Evolutionary conservation across 2,888 invertebrate genomes (phyloP), one percentile per base, ranked within the genome.

Genomic region (Exocentrus adspersus): DNA sequence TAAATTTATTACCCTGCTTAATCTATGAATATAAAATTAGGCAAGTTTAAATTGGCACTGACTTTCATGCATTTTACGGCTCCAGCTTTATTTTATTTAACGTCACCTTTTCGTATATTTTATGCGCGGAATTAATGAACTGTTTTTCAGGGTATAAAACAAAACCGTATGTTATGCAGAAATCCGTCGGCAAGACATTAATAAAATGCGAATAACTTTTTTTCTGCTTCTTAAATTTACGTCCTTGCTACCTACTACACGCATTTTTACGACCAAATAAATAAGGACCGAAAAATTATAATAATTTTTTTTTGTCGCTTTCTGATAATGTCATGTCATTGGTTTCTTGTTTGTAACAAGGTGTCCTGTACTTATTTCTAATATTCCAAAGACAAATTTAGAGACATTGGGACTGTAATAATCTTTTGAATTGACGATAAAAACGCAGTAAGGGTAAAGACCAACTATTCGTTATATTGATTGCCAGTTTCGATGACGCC

Each of bases 101-200:
- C 16, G 17, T 43, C 43, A 24, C 43, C 10, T 30, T 37, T 42
- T 54, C n/a, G n/a, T 24, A 54, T 53, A 30, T 41, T 53, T 53
- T 53, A 53, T 42, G 53, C 17, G 17, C 28, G 24, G 43, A 41
- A 54, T 54, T 54, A 54, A 54, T 45, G 43, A 54, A 54, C 54
- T 30, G 54, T 43, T 54, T 54, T 43, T n/a, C 43, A 54, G 24
- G 19, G 43, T 43, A 16, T 28, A 43, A 42, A 42, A 54, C 43
- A 54, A 43, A 43, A 43, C 20, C 21, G 28, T 54, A 43, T 43
- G 14, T 21, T n/a, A 4, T 43, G 10, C 6, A 21, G n/a, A 28
- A 43, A 54, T 43, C 30, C 21, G 54, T 54, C 54, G 6, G 10
- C 14, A 5, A 12, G 30, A 24, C 7, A 9, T 24, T 54, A 28